phyloP scores from a whole-genome alignment of 2,888 invertebrate genomes.

The Papilio demoleus region DNA sequence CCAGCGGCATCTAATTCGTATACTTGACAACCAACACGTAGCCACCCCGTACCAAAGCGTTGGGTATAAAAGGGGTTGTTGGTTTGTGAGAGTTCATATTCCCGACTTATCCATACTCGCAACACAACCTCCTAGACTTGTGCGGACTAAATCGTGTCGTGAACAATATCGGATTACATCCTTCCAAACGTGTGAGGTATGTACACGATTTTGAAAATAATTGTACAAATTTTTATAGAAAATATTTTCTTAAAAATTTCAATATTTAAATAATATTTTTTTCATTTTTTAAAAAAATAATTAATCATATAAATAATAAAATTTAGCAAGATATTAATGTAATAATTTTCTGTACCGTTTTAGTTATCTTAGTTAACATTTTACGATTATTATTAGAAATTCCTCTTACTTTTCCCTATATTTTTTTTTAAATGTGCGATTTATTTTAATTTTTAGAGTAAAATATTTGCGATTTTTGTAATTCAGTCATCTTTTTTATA shows the following conservation, averaged over 20 bases:
- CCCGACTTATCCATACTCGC: constrained; percentile 19
- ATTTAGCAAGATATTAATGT: too few species aligned
- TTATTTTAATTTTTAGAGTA: not conserved
- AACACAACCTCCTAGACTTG: constrained; percentile 27
- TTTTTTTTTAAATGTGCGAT: not conserved
- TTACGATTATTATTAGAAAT: too few species aligned
- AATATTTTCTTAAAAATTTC: not conserved
- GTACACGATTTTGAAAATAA: not conserved
- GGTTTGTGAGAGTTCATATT: constrained; percentile 19
- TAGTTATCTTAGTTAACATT: too few species aligned
- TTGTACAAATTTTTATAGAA: not conserved
- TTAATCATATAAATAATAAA: too few species aligned
- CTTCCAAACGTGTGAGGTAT: constrained; percentile 13
- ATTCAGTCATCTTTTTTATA: not conserved
- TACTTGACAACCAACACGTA: constrained; percentile 22
- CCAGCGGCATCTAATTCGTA: constrained; percentile 16
- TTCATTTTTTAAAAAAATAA: not conserved
- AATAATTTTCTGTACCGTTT: too few species aligned
- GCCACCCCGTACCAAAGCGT: constrained; percentile 29
- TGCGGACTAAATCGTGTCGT: not conserved
- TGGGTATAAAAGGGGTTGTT: constrained; percentile 37
- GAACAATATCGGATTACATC: constrained; percentile 5
- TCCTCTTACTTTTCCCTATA: not conserved
- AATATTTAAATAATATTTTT: not conserved
- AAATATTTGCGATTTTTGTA: not conserved